Evolutionary conservation across 2,888 invertebrate genomes (phyloP), one percentile per base, ranked within the genome.

Genomic region (Chaetogeoica ovagalla): DNA sequence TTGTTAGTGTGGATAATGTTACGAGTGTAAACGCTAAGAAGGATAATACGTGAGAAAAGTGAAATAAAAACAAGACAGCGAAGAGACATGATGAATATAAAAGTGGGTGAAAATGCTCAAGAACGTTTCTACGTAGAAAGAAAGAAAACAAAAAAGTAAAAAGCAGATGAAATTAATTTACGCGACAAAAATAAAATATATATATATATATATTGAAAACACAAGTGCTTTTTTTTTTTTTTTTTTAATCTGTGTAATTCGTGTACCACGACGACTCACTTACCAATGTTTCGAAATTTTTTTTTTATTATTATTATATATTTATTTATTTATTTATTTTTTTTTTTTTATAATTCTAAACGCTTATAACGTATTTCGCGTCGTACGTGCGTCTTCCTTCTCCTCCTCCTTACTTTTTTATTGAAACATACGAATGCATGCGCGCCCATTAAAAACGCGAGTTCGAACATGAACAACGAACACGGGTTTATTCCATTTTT

Each of bases 101-200:
- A n/a, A 57, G 30, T 30, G 4, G 30, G 57, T 9, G 65, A 39
- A 23, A 66, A 57, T 65, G 63, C 79, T 71, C 65, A 71, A 79
- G 71, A 79, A 79, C 57, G 71, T 79, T 79, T 71, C 57, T 79
- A 71, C 23, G 57, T n/a, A 19, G 71, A 79, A 13, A n/a, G n/a
- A n/a, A n/a, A n/a, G n/a, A n/a, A n/a, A n/a, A n/a, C n/a, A n/a
- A n/a, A n/a, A 63, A 79, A 57, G 63, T 63, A 30, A 30, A 63
- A 79, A 57, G 71, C 70, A n/a, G 15, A 39, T 11, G 68, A 30
- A 30, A 62, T 70, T 77, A 70, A 77, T 77, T 77, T 19, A 13
- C 0, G 52, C 37, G n/a, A 59, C 7, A 59, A 30, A 52, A 30
- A 69, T n/a, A n/a, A n/a, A n/a, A n/a, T n/a, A n/a, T n/a, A n/a